phyloP scores from a whole-genome alignment of 2,113 vertebrate genomes.

The Rhegmatorhina hoffmannsi region DNA sequence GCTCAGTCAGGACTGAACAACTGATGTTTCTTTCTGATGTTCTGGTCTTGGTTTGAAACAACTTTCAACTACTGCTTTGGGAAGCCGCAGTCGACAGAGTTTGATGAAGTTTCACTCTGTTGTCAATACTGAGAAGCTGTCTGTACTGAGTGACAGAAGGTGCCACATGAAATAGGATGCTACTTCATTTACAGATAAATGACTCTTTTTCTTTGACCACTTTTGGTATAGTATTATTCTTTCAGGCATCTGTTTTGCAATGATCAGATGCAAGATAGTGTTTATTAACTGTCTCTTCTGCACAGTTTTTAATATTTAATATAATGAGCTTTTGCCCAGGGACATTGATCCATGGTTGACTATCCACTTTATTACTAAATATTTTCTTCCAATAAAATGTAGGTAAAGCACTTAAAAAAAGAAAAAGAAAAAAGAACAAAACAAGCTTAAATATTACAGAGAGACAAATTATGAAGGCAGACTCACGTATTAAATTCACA shows the following conservation, averaged over 20 bases:
- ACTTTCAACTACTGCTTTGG: background rate
- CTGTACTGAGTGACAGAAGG: background rate
- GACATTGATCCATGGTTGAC: constrained; percentile 25
- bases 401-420: background rate
- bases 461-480: constrained; percentile 7
- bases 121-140: background rate
- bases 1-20: background rate
- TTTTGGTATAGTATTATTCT: background rate
- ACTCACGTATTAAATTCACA: background rate
- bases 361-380: background rate
- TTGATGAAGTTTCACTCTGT: background rate
- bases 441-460: background rate
- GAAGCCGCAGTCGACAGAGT: background rate
- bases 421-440: background rate
- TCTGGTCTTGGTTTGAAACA: background rate
- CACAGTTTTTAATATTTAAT: constrained; percentile 24
- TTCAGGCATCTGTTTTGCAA: background rate
- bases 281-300: constrained; percentile 2
- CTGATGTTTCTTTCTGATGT: background rate
- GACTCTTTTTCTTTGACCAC: background rate
- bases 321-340: background rate
- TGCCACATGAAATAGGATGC: background rate
- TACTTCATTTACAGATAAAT: background rate
- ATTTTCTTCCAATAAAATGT: background rate
- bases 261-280: background rate